A percentile compares a stretch with the other conserved stretches of the same genome.
These are phyloP conservation scores for Heliconius hermathena DNA, from an alignment of 1,140 invertebrate species.

Conservation along the genomic window DNA sequence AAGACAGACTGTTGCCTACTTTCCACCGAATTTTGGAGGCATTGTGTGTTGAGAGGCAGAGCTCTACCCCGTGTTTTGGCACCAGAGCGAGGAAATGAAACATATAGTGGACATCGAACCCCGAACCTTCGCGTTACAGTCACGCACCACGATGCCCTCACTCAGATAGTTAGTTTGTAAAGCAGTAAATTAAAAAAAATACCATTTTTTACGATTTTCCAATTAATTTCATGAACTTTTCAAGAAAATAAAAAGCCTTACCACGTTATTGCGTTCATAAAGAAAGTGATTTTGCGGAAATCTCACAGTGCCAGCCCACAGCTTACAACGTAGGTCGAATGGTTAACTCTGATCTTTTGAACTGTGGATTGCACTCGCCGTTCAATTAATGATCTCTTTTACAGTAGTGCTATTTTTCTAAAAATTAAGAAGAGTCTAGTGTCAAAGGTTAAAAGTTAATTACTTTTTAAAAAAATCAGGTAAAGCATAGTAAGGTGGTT, in stretches of 20 bases:
- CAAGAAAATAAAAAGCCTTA: not conserved
- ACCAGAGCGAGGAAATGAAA: no score
- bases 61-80: no score
- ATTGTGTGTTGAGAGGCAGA: no score
- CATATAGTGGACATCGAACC: no score
- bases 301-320: not conserved
- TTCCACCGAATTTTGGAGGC: no score
- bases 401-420: constrained; percentile 1
- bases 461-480: not conserved
- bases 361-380: constrained; percentile 21
- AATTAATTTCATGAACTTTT: not conserved
- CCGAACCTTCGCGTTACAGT: no score
- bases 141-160: no score
- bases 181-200: no score
- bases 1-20: no score
- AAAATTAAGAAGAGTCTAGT: not conserved
- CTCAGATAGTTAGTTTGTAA: no score
- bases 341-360: constrained; percentile 22
- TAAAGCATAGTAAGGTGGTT: not conserved
- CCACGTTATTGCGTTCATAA: not conserved
- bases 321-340: constrained; percentile 24
- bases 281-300: not conserved
- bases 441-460: not conserved
- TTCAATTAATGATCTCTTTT: constrained; percentile 21
- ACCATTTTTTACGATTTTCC: not conserved